Conservation (phyloP, 2,888 invertebrate species). For the Atethmia centrago region DNA sequence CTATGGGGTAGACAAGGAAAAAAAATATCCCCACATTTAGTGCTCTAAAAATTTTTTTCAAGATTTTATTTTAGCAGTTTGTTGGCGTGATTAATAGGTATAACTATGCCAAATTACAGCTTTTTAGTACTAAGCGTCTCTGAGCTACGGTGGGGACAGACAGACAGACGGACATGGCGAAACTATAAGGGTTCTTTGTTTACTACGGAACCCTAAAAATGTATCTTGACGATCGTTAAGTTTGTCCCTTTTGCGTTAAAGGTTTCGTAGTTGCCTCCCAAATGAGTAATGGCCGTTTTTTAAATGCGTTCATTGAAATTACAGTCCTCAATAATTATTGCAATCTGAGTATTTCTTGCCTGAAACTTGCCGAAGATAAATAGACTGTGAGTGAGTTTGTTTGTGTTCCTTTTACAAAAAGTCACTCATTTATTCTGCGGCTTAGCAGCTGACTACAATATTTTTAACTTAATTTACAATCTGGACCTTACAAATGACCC, state of each 20-base stretch:
- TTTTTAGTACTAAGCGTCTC: too few species aligned
- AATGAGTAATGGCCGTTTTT: slow-evolving; percentile 39
- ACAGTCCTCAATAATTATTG: slow-evolving; percentile 31
- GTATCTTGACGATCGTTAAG: slow-evolving; percentile 42
- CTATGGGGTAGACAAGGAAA: too few species aligned
- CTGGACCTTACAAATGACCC: neutral
- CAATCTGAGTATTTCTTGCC: slow-evolving; percentile 20
- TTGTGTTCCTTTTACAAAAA: neutral
- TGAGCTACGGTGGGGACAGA: too few species aligned
- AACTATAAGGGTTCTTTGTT: too few species aligned
- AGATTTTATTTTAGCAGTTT: too few species aligned
- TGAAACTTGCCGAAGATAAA: slow-evolving; percentile 22
- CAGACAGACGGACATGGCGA: too few species aligned
- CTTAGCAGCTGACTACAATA: neutral
- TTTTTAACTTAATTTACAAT: slow-evolving; percentile 1
- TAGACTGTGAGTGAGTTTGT: neutral
- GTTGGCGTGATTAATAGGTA: too few species aligned
- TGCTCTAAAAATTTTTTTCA: too few species aligned
- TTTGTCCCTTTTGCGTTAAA: slow-evolving; percentile 29
- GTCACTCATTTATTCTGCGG: neutral
- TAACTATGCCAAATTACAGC: too few species aligned
- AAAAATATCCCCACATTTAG: too few species aligned
- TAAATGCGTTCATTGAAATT: slow-evolving; percentile 32
- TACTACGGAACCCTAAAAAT: too few species aligned
- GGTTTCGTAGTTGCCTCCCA: slow-evolving; percentile 33